Evolutionary conservation across 2,113 vertebrate species (phyloP), one percentile per base, ranked within the genome.

Genomic region (Xerus inauris): DNA sequence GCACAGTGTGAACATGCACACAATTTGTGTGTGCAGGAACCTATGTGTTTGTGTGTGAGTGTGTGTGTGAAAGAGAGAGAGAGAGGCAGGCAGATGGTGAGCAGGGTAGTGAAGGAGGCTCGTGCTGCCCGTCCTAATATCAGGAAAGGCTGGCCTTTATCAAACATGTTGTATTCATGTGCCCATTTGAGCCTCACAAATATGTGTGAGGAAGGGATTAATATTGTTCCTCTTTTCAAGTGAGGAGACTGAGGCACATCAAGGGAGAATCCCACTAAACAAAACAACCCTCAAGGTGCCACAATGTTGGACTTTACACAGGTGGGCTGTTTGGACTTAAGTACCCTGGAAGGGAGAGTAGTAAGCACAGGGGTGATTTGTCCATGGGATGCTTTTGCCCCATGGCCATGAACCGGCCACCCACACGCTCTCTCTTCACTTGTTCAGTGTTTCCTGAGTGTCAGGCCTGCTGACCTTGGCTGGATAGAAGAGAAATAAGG

Each of bases 281-380:
- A 35, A 8, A 49, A 35, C 32, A 26, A 69, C 11, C 49, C 81
- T 45, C 3, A 10, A 75, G 30, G 0, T 19, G 64, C 38, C 81
- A 24, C 11, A 1, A 16, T 2, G 14, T 1, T 0, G 6, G 32
- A 22, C 62, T 77, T 82, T 57, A 22, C 45, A 28, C 2, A 1
- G 0, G 13, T 8, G n/a, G 42, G 19, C 30, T 12, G 8, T 45
- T 47, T 32, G 54, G 19, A 49, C 0, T 2, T 5, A 4, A 5
- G 26, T 8, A 2, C 30, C 38, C 35, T 24, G 11, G 0, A 26
- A 38, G 9, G 24, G 54, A 38, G 9, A 16, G 24, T 20, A 32
- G n/a, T 0, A 0, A 1, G 26, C 1, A 7, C 19, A 3, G 0
- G 17, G 4, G 16, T 20, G 30, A 12, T 32, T 45, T 13, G 5